Percentiles rank a stretch among this genome's conserved stretches.
phyloP scores from a whole-genome alignment of 2,797 vertebrate genomes.

The Tachyglossus aculeatus region DNA sequence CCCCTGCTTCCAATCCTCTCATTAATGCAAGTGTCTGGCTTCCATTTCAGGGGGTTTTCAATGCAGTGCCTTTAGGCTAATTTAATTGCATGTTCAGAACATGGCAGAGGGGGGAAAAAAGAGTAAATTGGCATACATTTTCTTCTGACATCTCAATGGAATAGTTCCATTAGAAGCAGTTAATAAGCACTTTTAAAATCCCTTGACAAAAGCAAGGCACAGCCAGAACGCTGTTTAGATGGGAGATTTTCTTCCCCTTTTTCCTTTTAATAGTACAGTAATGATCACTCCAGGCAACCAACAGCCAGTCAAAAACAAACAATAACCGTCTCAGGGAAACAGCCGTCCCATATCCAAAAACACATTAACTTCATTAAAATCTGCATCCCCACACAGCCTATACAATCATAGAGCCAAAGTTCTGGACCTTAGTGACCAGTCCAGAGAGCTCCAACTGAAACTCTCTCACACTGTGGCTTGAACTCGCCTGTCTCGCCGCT shows the following conservation, averaged over 20 bases:
- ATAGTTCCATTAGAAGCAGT: neutral
- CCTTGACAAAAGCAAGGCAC: neutral
- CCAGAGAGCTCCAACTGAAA: too few species aligned
- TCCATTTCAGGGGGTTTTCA: neutral
- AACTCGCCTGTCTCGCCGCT: too few species aligned
- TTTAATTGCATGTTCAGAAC: neutral
- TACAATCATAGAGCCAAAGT: too few species aligned
- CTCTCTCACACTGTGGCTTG: too few species aligned
- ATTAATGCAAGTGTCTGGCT: too few species aligned
- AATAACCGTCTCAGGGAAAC: neutral
- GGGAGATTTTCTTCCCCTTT: too few species aligned
- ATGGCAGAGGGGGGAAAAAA: neutral
- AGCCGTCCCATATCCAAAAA: neutral
- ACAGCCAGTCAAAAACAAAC: neutral
- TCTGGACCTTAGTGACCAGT: too few species aligned
- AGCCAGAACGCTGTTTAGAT: neutral
- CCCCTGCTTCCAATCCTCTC: too few species aligned
- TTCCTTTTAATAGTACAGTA: neutral
- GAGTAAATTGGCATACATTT: neutral
- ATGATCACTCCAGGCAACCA: neutral
- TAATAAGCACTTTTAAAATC: constrained; percentile 13
- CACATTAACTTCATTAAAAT: neutral
- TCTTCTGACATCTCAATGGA: neutral
- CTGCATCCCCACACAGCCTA: neutral
- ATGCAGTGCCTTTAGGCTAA: neutral